These are phyloP conservation scores for Meghimatium bilineatum DNA, from an alignment of 2,888 invertebrate genomes.

Conservation along the genomic window DNA sequence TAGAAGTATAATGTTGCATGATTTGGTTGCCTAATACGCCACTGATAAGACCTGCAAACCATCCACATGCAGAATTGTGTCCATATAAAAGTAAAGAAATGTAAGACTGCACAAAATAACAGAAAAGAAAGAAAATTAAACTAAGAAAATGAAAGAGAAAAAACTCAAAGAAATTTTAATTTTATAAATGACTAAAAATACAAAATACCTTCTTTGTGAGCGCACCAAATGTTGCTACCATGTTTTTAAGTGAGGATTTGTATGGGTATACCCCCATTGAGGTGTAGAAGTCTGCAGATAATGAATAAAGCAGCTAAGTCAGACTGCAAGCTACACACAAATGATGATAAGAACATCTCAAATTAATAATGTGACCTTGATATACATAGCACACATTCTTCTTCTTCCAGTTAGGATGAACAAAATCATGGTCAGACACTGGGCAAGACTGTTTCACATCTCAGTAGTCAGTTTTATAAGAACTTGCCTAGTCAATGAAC, in stretches of 20 bases:
- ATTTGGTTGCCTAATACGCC: too few relatives aligned
- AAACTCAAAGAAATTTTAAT: not conserved
- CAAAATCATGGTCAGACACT: too few relatives aligned
- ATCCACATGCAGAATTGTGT: too few relatives aligned
- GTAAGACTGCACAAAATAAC: not conserved
- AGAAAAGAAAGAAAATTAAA: not conserved
- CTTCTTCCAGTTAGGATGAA: too few relatives aligned
- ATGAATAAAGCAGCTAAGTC: not conserved
- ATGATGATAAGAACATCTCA: too few relatives aligned
- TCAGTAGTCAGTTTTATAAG: too few relatives aligned
- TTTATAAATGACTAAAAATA: not conserved
- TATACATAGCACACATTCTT: too few relatives aligned
- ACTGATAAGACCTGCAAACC: too few relatives aligned
- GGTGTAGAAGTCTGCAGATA: slow-evolving; percentile 62
- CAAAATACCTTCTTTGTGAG: slow-evolving; percentile 62
- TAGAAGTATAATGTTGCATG: too few relatives aligned
- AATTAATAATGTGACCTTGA: too few relatives aligned
- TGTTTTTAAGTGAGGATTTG: slow-evolving; percentile 61
- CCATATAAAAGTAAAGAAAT: not conserved
- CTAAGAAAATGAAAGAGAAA: not conserved
- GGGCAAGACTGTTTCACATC: too few relatives aligned
- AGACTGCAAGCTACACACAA: not conserved
- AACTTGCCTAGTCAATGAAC: too few relatives aligned
- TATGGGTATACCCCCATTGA: slow-evolving; percentile 66
- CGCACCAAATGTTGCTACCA: slow-evolving; percentile 61